Evolutionary conservation across 2,113 vertebrate species (phyloP), one percentile per base, ranked within the genome.

Genomic region (Pelobates fuscus): DNA sequence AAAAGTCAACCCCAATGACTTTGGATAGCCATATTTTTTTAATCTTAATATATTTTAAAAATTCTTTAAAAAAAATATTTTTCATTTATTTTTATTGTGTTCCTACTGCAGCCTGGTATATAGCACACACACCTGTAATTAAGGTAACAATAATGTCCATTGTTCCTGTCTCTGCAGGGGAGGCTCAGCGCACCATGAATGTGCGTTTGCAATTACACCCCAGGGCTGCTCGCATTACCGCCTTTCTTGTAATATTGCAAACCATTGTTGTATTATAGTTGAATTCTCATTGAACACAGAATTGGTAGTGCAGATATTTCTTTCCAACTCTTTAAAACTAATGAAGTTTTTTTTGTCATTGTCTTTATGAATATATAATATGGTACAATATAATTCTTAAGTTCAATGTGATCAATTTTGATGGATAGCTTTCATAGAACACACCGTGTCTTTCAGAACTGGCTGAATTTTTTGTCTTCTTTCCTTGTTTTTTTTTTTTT

Each of bases 401-500:
- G n/a, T n/a, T n/a, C n/a, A n/a, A n/a, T n/a, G n/a, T n/a, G n/a
- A n/a, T n/a, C n/a, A n/a, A n/a, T n/a, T n/a, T n/a, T n/a, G n/a
- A n/a, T n/a, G n/a, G n/a, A n/a, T n/a, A n/a, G n/a, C n/a, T n/a
- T n/a, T n/a, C n/a, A n/a, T n/a, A n/a, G n/a, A n/a, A n/a, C 32
- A 37, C 32, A 37, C 5, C 10, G 32, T 37, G 32, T 37, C 32
- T 37, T 37, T 37, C 5, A 37, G 5, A n/a, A n/a, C n/a, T 37
- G 32, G 10, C 32, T 37, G 32, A 37, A 10, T 6, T 37, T n/a
- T 37, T 37, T 37, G 32, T 10, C 32, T 37, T 37, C 32, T 6
- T 37, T 37, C 5, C 10, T 37, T 37, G 10, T 37, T 5, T 37
- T 6, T 37, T 37, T 37, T 88, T 88, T 90, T 88, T 89, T 20